Conservation (phyloP, 2,113 vertebrate genomes). For the Amblyornis subalaris region DNA sequence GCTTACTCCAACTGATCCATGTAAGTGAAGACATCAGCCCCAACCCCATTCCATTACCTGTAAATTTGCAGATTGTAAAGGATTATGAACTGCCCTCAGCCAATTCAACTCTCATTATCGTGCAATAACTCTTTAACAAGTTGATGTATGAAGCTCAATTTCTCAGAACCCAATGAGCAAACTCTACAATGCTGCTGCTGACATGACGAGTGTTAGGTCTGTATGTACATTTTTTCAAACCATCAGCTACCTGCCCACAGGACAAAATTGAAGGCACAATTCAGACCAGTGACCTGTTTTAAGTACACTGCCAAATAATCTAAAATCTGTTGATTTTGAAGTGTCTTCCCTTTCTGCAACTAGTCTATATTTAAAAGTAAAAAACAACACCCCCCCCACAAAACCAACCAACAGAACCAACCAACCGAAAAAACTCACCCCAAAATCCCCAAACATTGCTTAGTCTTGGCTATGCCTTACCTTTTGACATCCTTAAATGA, state of each 20-base stretch:
- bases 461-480: fast-evolving
- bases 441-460: fast-evolving
- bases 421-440: neutral
- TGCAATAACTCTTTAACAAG: neutral
- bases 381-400: neutral
- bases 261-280: neutral
- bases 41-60: fast-evolving
- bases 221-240: neutral
- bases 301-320: too few relatives aligned
- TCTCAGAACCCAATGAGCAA: neutral
- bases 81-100: neutral
- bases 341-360: neutral
- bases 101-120: too few relatives aligned
- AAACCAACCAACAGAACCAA: too few relatives aligned
- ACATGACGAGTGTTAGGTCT: fast-evolving
- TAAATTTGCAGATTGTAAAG: neutral
- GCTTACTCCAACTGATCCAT: fast-evolving
- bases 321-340: neutral
- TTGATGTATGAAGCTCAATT: neutral
- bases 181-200: too few relatives aligned
- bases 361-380: neutral
- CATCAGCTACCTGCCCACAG: neutral
- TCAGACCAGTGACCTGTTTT: fast-evolving
- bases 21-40: neutral
- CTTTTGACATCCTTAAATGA: neutral